Evolutionary conservation across 2,113 vertebrate genomes (phyloP), one percentile per base, ranked within the genome.

Genomic region (Procavia capensis): DNA sequence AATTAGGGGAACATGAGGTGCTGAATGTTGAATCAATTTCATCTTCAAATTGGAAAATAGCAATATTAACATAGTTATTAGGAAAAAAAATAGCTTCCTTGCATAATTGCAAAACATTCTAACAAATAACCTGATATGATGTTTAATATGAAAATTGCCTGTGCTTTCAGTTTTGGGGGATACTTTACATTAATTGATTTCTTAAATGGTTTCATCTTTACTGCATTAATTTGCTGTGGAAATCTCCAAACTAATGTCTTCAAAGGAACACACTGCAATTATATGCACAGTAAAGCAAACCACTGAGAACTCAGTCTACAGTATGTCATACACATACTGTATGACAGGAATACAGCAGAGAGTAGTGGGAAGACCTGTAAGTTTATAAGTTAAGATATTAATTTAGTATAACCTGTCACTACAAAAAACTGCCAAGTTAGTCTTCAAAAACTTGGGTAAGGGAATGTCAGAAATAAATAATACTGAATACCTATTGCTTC

Each of bases 21-120:
- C 9, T 96, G 80, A 39, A n/a, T 96, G 80, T 96, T 96, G 94
- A 97, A 94, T 95, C 70, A 88, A 89, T 93, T 96, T 95, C 72
- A 93, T 63, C 29, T 66, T 89, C 64, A 90, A 92, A 91, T n/a
- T 92, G 90, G 63, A 93, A 97, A 96, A 92, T 0, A 88, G 45
- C 25, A 90, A 36, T 64, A 93, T 96, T 94, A 96, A 63, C 76
- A 95, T 61, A 88, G 72, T 82, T 90, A 93, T 94, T 95, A 96
- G 94, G 68, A 96, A 81, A 86, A 86, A 97, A 96, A 96, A 90
- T 76, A 78, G 13, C 59, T 83, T 94, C 50, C 39, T 95, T 22
- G 0, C 78, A 63, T 93, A 94, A 88, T 31, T 87, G 76, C 85
- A 93, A 96, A 96, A 72, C 34, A 64, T 10, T 96, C 34, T 91